Evolutionary conservation across 2,797 vertebrate species (phyloP), one percentile per base, ranked within the genome.

Genomic region (Sciurus vulgaris): DNA sequence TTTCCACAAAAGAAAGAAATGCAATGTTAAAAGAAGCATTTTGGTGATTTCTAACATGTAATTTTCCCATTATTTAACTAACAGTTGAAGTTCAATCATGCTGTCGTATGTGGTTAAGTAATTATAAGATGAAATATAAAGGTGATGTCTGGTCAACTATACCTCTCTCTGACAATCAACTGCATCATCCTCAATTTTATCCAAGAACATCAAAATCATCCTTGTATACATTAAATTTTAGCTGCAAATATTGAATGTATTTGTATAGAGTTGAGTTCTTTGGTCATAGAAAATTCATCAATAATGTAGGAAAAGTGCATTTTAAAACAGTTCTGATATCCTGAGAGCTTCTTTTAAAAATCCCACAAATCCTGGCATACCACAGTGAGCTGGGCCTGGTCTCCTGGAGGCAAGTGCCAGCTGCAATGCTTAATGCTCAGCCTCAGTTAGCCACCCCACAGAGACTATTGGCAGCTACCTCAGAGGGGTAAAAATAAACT

Each of bases 401-500:
- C 81, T 94, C 89, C 89, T 0, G 1, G 18, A 94, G 9, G 4
- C 97, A 61, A 54, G 4, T 74, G 74, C 61, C 97, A 93, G 67
- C 87, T 86, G 2, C 1, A 3, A 13, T 70, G 63, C 76, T 91
- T 87, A 91, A 79, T 41, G 20, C 67, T 87, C 33, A 76, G 59
- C 22, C 11, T 76, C 91, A 12, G 0, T 35, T 0, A 59, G 70
- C 87, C 90, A 33, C 9, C 26, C 95, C 1, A 3, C 28, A 28
- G 81, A 95, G 92, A 91, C 70, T 56, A 89, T 54, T 73, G 96
- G 84, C 4, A 73, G 93, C 73, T 74, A 94, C 24, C 94, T 94
- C 93, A 61, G 89, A 97, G 77, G 67, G 54, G 77, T 69, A 95
- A 96, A 33, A 91, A 97, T 97, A 97, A 91, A 95, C 95, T 95